phyloP scores from a whole-genome alignment of 2,888 invertebrate species.

The Chaitophorus viminalis region DNA sequence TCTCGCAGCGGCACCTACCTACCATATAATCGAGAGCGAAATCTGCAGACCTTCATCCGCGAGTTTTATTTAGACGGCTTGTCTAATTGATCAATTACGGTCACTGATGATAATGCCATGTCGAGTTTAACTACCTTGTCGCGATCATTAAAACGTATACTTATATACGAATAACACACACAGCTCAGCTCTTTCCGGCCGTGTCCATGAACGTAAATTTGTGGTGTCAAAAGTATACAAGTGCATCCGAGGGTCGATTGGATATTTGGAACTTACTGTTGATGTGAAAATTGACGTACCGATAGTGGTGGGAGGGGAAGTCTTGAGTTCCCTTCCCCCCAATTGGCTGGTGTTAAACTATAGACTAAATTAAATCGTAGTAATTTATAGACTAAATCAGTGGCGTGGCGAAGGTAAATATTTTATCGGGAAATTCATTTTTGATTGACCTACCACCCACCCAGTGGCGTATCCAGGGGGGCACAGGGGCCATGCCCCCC shows the following conservation, averaged over 20 bases:
- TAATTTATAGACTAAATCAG: no score
- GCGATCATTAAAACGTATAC: background rate
- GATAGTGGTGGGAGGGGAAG: no score
- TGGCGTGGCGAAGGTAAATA: no score
- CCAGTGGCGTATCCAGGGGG: no score
- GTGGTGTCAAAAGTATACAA: background rate
- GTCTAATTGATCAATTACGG: conserved; percentile 46
- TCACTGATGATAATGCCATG: background rate
- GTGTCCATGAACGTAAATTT: background rate
- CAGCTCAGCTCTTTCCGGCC: background rate
- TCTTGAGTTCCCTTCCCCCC: no score
- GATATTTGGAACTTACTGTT: background rate
- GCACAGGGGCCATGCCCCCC: no score
- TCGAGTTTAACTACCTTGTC: background rate
- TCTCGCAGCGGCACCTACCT: background rate
- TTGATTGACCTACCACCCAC: no score
- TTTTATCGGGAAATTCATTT: no score
- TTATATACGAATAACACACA: no score
- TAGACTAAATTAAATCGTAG: no score
- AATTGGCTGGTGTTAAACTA: no score
- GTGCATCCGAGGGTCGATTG: conserved; percentile 6
- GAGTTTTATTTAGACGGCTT: background rate
- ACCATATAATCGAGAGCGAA: conserved; percentile 22
- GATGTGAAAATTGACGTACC: no score
- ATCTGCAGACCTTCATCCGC: conserved; percentile 22